Conservation (phyloP, 2,797 vertebrate species). For the Taenioides sp. region DNA sequence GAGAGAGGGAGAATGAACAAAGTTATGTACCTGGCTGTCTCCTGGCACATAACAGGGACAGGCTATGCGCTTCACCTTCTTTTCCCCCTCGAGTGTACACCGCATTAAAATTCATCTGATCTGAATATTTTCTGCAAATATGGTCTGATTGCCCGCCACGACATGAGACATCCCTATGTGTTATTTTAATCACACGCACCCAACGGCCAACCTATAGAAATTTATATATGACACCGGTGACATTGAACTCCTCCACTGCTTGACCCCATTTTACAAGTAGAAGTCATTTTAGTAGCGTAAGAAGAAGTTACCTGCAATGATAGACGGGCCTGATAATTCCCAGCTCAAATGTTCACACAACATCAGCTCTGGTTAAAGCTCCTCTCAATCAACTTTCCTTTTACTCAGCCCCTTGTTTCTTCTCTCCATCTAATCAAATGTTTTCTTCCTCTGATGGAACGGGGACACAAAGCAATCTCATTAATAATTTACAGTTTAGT, state of each 20-base stretch:
- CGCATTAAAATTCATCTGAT: conserved; percentile 99
- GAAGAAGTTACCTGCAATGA: conserved; percentile 73
- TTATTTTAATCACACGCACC: conserved; percentile 90
- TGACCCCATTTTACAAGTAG: conserved; percentile 79
- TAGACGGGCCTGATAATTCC: conserved; percentile 74
- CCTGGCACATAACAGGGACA: conserved; percentile 95
- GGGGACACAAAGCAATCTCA: conserved; percentile 79
- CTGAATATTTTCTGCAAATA: conserved; percentile 98
- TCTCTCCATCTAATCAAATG: conserved; percentile 75
- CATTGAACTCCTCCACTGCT: conserved; percentile 87
- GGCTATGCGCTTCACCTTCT: conserved; percentile 68
- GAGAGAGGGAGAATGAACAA: conserved; percentile 61
- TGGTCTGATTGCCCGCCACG: conserved; percentile 95
- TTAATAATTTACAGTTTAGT: conserved; percentile 86
- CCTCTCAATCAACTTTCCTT: conserved; percentile 72
- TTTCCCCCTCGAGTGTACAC: conserved; percentile 92
- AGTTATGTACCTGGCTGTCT: conserved; percentile 97
- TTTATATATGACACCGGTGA: conserved; percentile 83
- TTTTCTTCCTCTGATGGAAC: conserved; percentile 79
- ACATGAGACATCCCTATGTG: conserved; percentile 90
- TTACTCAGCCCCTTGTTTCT: conserved; percentile 1
- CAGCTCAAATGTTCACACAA: conserved; percentile 66
- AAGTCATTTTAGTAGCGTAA: conserved; percentile 50
- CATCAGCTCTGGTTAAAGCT: conserved; percentile 77
- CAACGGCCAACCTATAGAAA: conserved; percentile 76